Percentiles rank a stretch among this genome's conserved stretches.
phyloP scores from a whole-genome alignment of 92 coral and sea anemone species.

The Diadumene lineata region DNA sequence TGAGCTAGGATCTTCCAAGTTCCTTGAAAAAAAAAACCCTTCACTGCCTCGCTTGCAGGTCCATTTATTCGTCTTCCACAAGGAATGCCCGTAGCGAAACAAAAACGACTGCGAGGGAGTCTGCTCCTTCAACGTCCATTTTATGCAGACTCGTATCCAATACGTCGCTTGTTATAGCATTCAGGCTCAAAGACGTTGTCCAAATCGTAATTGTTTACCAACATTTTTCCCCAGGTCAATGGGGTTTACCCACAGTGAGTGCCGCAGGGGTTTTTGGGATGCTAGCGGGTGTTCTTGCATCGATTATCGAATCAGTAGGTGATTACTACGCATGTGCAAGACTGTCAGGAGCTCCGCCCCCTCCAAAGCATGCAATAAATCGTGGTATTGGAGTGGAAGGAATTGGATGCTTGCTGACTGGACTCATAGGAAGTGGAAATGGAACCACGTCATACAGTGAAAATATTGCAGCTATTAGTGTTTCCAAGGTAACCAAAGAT shows the following conservation, averaged over 20 bases:
- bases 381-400: conserved; percentile 93
- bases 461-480: conserved; percentile 88
- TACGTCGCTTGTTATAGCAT: no score
- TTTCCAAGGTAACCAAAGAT: conserved; percentile 66
- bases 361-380: conserved; percentile 85
- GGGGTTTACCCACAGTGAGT: conserved; percentile 93
- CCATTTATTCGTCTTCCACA: no score
- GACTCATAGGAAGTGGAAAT: conserved; percentile 76
- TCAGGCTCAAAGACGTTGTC: no score
- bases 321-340: conserved; percentile 98
- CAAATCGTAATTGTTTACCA: no score
- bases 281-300: conserved; percentile 90
- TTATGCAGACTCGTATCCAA: no score
- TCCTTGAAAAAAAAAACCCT: no score
- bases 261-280: conserved; percentile 96
- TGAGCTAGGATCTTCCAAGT: no score
- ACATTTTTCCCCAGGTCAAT: conserved; percentile 77
- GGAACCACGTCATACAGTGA: conserved; percentile 92
- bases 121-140: no score
- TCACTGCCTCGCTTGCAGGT: no score
- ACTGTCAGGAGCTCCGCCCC: conserved; percentile 93
- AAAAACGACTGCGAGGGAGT: no score
- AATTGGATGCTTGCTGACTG: conserved; percentile 77
- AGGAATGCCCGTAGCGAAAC: no score
- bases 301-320: conserved; percentile 89